These are phyloP conservation scores for Sorex fumeus DNA, from an alignment of 2,113 vertebrate genomes.

Conservation along the genomic window DNA sequence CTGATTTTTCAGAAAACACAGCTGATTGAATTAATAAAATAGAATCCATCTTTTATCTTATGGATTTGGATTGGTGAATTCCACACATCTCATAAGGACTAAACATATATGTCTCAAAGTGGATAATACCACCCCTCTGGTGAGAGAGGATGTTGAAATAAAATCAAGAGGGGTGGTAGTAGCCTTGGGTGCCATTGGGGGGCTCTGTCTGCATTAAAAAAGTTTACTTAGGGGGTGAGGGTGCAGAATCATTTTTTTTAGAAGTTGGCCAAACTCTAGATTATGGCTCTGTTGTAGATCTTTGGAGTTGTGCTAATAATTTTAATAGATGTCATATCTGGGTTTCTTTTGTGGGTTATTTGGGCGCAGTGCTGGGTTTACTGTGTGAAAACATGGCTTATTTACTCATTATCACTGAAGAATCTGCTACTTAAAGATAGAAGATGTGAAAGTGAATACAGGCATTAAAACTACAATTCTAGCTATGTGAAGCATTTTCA, in stretches of 20 bases:
- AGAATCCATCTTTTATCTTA: not conserved
- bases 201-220: too few relatives aligned
- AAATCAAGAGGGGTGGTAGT: too few relatives aligned
- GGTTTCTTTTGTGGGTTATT: not conserved
- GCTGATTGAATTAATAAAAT: conserved; percentile 36
- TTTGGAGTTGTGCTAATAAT: conserved; percentile 37
- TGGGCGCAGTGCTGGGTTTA: conserved; percentile 15
- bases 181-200: too few relatives aligned
- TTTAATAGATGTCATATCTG: conserved; percentile 20
- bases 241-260: too few relatives aligned
- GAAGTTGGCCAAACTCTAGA: conserved; percentile 34
- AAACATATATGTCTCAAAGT: not conserved
- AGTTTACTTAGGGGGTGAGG: too few relatives aligned
- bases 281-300: not conserved
- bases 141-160: too few relatives aligned
- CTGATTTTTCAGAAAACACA: conserved; percentile 56
- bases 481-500: not conserved
- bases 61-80: not conserved
- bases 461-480: not conserved
- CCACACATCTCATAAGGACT: not conserved
- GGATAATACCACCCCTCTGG: too few relatives aligned
- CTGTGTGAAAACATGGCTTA: not conserved
- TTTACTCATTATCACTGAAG: not conserved
- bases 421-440: not conserved
- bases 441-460: not conserved